Base-by-base conservation (phyloP, 2,797 vertebrate genomes). In the Cuniculus paca region DNA sequence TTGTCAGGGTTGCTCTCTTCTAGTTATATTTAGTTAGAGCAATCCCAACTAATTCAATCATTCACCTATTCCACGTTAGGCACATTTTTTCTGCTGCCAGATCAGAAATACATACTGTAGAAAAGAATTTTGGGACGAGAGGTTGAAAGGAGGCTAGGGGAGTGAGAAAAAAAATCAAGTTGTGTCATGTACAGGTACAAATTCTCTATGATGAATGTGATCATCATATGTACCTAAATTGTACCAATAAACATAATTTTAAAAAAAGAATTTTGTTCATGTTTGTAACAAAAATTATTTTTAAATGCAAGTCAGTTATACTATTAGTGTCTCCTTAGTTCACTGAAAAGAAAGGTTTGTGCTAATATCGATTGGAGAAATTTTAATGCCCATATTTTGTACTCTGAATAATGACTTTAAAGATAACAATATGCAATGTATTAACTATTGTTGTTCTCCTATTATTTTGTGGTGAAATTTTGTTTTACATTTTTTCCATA, bases 261-360 rank as follows among this genome's bases (percentile, higher is more conserved):
- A 7, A n/a, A 65, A 34, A n/a, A 65, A 87, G 39, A 87, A 87
- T 75, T 39, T 16, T 93, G 28, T 68, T 58, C 56, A 88, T 3
- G 87, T 36, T 95, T 54, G 6, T 14, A 80, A 80, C 31, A 84
- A 94, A 95, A 94, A 77, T 72, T 82, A 92, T n/a, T 93, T 94
- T 82, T 78, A 92, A 82, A 28, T 65, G 61, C 31, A 65, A 65
- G 61, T 65, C 31, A 63, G 13, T 34, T 34, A n/a, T 65, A 65
- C 31, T 65, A 34, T 65, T 34, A 65, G 14, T 65, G 31, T 65
- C 31, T n/a, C 61, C 5, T 17, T 56, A 34, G 6, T 65, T 65
- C 61, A 34, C 4, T 65, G 61, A 65, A 65, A 65, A 65, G 31
- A 34, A 65, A 17, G 31, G 31, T 65, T 65, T n/a, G 34, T 34